Conservation (phyloP, 2,797 vertebrate species). For the Dromococcyx pavoninus region DNA sequence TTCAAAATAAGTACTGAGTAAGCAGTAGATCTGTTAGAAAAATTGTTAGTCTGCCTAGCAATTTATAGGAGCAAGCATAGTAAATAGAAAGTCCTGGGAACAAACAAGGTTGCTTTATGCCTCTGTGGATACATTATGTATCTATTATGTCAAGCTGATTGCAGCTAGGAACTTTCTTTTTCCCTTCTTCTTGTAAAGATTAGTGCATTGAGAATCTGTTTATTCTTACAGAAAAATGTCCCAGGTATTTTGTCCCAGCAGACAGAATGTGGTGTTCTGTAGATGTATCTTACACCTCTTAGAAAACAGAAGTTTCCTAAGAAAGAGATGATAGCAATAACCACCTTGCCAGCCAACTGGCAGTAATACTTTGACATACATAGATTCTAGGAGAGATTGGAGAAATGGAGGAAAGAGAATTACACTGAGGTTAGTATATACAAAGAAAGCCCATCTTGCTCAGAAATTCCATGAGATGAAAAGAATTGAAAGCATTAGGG, state of each 20-base stretch:
- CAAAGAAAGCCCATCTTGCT: not conserved
- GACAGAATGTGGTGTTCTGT: not conserved
- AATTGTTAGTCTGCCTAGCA: not conserved
- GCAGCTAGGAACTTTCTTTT: not conserved
- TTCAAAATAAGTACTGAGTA: slow-evolving; percentile 43
- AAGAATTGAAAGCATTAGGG: not conserved
- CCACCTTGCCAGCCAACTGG: not conserved
- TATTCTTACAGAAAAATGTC: not conserved
- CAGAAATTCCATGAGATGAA: not conserved
- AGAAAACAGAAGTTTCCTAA: not conserved
- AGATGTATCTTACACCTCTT: not conserved
- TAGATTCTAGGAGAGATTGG: not conserved
- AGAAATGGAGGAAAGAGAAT: not conserved
- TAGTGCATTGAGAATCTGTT: not conserved
- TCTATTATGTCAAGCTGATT: slow-evolving; percentile 21
- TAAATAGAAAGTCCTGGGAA: slow-evolving; percentile 29
- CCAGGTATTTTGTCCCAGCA: not conserved
- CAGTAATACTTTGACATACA: not conserved
- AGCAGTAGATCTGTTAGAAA: slow-evolving; percentile 26
- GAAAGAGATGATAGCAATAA: not conserved
- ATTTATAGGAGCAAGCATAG: not conserved
- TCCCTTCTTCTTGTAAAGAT: not conserved
- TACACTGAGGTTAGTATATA: not conserved
- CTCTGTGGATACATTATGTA: not conserved
- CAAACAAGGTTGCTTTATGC: not conserved